Percentiles rank a stretch among this genome's conserved stretches.
phyloP scores from a whole-genome alignment of 1,140 invertebrate species.

The Luehdorfia chinensis region DNA sequence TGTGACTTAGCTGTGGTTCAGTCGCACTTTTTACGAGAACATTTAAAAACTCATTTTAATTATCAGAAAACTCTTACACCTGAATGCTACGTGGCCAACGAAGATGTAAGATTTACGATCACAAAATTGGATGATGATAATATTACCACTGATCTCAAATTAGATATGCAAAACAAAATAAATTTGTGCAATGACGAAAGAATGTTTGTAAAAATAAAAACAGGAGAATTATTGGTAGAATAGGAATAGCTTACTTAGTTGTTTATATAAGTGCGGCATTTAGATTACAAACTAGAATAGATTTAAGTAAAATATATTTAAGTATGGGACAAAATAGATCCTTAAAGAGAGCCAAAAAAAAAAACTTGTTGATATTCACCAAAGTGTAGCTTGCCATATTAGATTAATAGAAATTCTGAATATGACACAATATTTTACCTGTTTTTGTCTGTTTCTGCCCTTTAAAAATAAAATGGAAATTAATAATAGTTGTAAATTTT shows the following conservation, averaged over 20 bases:
- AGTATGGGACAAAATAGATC: conserved; percentile 20
- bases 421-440: conserved; percentile 5
- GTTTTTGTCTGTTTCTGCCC: background rate
- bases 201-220: conserved; percentile 62
- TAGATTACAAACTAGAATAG: conserved; percentile 7
- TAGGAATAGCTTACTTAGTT: conserved; percentile 20
- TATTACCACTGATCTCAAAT: conserved; percentile 50
- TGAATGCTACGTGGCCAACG: conserved; percentile 68
- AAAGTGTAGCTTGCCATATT: conserved; percentile 74
- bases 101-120: conserved; percentile 59
- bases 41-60: conserved; percentile 88
- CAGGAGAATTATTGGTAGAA: conserved; percentile 54
- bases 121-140: conserved; percentile 50
- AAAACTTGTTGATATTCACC: conserved; percentile 57
- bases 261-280: conserved; percentile 7
- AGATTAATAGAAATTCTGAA: conserved; percentile 40
- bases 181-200: conserved; percentile 47
- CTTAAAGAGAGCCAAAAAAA: conserved; percentile 41
- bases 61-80: conserved; percentile 78
- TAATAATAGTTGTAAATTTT: background rate
- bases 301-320: conserved; percentile 9
- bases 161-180: conserved; percentile 43
- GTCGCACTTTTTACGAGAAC: conserved; percentile 86
- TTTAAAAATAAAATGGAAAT: background rate
- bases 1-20: conserved; percentile 90